Conservation (phyloP, 2,888 invertebrate species). For the Drosophila leonis region DNA sequence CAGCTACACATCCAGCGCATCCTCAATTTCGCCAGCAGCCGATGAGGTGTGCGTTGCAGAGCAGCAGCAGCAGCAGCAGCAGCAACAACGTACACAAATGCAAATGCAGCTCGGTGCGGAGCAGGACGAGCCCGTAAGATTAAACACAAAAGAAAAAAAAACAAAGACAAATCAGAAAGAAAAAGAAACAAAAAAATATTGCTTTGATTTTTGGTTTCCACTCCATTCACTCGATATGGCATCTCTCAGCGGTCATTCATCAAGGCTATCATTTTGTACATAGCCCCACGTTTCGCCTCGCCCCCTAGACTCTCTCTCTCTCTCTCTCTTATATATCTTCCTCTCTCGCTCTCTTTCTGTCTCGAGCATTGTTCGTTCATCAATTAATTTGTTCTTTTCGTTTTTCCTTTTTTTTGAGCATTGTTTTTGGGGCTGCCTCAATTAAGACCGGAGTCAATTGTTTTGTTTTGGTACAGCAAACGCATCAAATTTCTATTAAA, state of each 20-base stretch:
- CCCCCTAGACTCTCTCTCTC: conserved; percentile 4
- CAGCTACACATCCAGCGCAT: conserved; percentile 70
- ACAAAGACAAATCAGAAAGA: conserved; percentile 27
- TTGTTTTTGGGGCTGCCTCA: conserved; percentile 36
- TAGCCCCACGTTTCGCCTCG: conserved; percentile 25
- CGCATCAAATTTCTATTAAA: conserved; percentile 36
- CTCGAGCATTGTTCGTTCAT: conserved; percentile 56
- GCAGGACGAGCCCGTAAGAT: conserved; percentile 80
- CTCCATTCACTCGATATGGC: conserved; percentile 48
- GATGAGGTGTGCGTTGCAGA: conserved; percentile 55
- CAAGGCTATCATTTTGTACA: conserved; percentile 55
- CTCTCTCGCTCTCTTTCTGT: conserved; percentile 11
- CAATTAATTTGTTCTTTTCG: conserved; percentile 67
- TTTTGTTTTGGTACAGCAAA: conserved; percentile 54
- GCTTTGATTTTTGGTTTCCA: conserved; percentile 55
- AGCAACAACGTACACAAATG: conserved; percentile 18
- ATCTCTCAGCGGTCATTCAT: conserved; percentile 63
- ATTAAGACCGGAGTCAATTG: conserved; percentile 52
- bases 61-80: conserved; percentile 59
- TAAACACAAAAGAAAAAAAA: conserved; percentile 36
- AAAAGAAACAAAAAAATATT: conserved; percentile 23
- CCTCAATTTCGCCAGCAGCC: conserved; percentile 56
- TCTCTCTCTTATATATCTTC: not conserved
- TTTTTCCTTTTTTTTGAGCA: conserved; percentile 12
- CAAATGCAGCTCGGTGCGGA: conserved; percentile 46